Evolutionary conservation across 2,888 invertebrate species (phyloP).

Genomic region (Ochlodes sylvanus): DNA sequence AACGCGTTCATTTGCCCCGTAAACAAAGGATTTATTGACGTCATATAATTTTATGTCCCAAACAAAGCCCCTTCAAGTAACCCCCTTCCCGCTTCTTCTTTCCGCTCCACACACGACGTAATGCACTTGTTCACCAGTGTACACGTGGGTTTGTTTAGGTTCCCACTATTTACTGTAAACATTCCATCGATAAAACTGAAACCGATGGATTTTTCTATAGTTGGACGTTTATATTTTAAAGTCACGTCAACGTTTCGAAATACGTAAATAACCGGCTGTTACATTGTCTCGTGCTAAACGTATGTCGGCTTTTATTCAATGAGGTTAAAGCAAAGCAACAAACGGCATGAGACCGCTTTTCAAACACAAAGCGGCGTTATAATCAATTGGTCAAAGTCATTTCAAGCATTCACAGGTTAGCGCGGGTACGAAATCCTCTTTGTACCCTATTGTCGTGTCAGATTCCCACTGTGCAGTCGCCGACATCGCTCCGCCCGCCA

Average conservation of each 20-base stretch:
- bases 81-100: conserved; percentile 39
- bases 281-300: conserved; percentile 49
- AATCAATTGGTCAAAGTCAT: conserved; percentile 82
- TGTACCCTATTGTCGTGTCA: conserved; percentile 67
- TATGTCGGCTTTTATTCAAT: conserved; percentile 50
- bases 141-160: conserved; percentile 77
- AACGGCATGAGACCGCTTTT: conserved; percentile 29
- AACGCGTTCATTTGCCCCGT: conserved; percentile 75
- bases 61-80: conserved; percentile 75
- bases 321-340: conserved; percentile 34
- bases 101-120: conserved; percentile 60
- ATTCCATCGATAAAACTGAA: conserved; percentile 44
- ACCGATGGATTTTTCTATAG: conserved; percentile 24
- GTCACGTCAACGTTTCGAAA: conserved; percentile 2
- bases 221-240: conserved; percentile 8
- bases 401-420: conserved; percentile 64
- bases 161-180: conserved; percentile 70
- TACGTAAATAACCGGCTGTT: conserved; percentile 4
- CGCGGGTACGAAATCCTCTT: conserved; percentile 59
- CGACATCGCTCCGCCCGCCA: conserved; percentile 61
- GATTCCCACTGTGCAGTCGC: conserved; percentile 72
- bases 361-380: conserved; percentile 67
- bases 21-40: conserved; percentile 83
- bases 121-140: conserved; percentile 75
- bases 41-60: conserved; percentile 84